Evolutionary conservation across 2,888 invertebrate genomes (phyloP).

Genomic region (Pollenia griseotomentosa): DNA sequence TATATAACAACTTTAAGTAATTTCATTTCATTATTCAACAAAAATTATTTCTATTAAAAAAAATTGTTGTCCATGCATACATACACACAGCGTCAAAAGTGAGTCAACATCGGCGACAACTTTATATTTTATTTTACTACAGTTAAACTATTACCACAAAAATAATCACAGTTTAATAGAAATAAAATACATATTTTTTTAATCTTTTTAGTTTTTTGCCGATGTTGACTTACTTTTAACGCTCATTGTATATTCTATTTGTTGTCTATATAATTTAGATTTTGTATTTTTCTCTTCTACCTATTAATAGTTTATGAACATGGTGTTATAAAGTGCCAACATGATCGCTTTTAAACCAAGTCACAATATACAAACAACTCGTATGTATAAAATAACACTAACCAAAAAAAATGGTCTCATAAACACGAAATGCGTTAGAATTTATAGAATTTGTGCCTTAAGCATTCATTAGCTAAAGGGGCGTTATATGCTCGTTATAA

Average conservation of each 20-base stretch:
- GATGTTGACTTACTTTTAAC: too few relatives aligned
- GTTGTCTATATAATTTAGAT: constrained; percentile 68
- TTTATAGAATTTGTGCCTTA: constrained; percentile 75
- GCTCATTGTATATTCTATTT: neutral
- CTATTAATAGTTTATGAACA: constrained; percentile 34
- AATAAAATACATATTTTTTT: too few relatives aligned
- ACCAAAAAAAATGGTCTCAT: constrained; percentile 37
- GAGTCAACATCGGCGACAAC: too few relatives aligned
- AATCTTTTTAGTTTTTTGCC: too few relatives aligned
- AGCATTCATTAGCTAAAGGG: constrained; percentile 83
- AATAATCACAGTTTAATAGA: too few relatives aligned
- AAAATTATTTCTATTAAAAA: constrained; percentile 65
- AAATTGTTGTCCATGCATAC: constrained; percentile 6
- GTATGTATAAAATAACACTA: constrained; percentile 26
- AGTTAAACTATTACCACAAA: too few relatives aligned
- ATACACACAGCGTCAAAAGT: too few relatives aligned
- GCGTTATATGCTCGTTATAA: constrained; percentile 78
- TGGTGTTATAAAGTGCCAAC: constrained; percentile 70
- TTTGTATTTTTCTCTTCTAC: constrained; percentile 55
- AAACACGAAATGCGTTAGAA: constrained; percentile 67
- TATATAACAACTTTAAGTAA: neutral
- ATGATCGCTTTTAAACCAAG: constrained; percentile 64
- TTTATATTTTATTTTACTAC: too few relatives aligned
- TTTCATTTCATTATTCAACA: neutral
- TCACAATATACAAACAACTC: constrained; percentile 13